These are phyloP conservation scores for Adrianichthys oophorus DNA, from an alignment of 2,797 vertebrate genomes.

Conservation along the genomic window DNA sequence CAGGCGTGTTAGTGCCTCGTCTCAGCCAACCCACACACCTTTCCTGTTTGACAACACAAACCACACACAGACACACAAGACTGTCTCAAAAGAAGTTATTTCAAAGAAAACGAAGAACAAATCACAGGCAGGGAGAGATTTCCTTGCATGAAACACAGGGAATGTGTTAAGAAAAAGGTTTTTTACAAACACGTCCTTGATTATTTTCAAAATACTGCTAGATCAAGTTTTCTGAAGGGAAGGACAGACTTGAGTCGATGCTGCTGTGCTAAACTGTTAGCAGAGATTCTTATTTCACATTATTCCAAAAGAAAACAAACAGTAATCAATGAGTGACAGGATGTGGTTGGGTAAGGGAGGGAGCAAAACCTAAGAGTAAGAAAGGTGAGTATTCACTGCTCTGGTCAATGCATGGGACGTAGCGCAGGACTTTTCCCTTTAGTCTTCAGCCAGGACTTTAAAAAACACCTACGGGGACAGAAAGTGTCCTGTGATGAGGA, in stretches of 20 bases:
- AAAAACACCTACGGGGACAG: slow-evolving; percentile 28
- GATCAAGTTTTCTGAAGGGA: slow-evolving; percentile 39
- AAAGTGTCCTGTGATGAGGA: slow-evolving; percentile 46
- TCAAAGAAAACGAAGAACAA: slow-evolving; percentile 45
- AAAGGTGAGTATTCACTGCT: slow-evolving; percentile 53
- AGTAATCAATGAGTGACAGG: slow-evolving; percentile 35
- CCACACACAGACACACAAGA: slow-evolving; percentile 53
- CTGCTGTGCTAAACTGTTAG: slow-evolving; percentile 57
- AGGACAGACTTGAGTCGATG: slow-evolving; percentile 50
- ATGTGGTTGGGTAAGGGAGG: slow-evolving; percentile 35
- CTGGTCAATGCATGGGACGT: slow-evolving; percentile 50
- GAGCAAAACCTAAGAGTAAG: slow-evolving; percentile 30
- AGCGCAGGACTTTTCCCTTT: slow-evolving; percentile 47
- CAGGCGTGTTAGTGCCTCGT: slow-evolving; percentile 44
- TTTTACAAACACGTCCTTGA: slow-evolving; percentile 59
- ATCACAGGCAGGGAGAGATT: slow-evolving; percentile 38
- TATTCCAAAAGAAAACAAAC: slow-evolving; percentile 27
- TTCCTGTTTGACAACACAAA: slow-evolving; percentile 62
- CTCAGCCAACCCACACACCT: slow-evolving; percentile 50
- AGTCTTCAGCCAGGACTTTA: slow-evolving; percentile 40
- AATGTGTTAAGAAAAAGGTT: slow-evolving; percentile 57
- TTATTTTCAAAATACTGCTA: slow-evolving; percentile 74
- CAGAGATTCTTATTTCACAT: slow-evolving; percentile 58
- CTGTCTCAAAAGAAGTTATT: slow-evolving; percentile 46
- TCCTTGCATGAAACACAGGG: slow-evolving; percentile 68